Conservation (phyloP, 2,797 vertebrate species). For the Amazonetta brasiliensis region DNA sequence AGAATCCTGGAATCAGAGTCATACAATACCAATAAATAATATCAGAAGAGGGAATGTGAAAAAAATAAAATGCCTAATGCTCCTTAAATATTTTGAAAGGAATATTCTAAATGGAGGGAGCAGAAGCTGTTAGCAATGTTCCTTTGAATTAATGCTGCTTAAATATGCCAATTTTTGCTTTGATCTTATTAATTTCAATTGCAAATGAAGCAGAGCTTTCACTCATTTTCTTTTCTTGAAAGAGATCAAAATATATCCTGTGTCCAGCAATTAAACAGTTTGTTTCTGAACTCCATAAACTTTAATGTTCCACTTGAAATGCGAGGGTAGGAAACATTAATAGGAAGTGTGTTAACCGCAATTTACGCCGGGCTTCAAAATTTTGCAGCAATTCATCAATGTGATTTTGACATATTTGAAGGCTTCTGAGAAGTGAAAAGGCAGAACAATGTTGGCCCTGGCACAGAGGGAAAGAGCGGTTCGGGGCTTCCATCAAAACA, state of each 20-base stretch:
- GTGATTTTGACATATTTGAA: neutral
- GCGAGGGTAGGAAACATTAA: neutral
- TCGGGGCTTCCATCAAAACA: neutral
- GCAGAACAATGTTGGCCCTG: neutral
- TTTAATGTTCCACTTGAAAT: neutral
- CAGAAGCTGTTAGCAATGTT: neutral
- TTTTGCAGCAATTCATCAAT: neutral
- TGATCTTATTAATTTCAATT: constrained; percentile 44
- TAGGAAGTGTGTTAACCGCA: neutral
- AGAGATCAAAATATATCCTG: constrained; percentile 19
- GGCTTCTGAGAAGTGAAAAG: neutral
- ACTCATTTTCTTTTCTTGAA: neutral
- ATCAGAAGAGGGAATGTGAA: neutral
- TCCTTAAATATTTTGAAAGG: neutral
- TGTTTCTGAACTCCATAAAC: constrained; percentile 10
- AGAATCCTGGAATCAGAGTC: neutral
- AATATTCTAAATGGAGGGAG: neutral
- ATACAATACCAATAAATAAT: accelerated
- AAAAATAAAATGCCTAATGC: neutral
- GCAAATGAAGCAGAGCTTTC: neutral
- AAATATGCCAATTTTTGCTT: constrained; percentile 12
- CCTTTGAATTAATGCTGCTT: constrained; percentile 15
- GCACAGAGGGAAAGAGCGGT: neutral
- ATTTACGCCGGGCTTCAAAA: neutral
- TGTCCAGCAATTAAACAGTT: constrained; percentile 44